Conservation (phyloP, 2,113 vertebrate genomes). For the Rattus norvegicus region GRCr8 NC_086028.1:88572001-88572500, state of each 20-base stretch:
- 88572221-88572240: neutral
- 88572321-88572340: neutral
- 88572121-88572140: neutral
- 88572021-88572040: neutral
- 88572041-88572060: neutral
- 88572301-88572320: neutral
- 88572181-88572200: conserved; percentile 33
- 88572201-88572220: neutral
- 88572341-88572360: neutral
- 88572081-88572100: neutral
- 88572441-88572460: neutral
- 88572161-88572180: neutral
- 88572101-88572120: neutral
- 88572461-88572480: neutral
- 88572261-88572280: conserved; percentile 4
- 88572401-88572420: neutral
- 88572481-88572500: neutral
- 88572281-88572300: conserved; percentile 34
- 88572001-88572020: neutral
- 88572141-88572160: neutral
- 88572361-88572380: neutral
- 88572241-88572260: neutral
- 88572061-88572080: neutral
- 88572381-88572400: neutral
- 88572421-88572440: neutral